These are phyloP conservation scores for Callyntrura guangdongensis DNA, from an alignment of 2,888 invertebrate species.

Conservation along the genomic window DNA sequence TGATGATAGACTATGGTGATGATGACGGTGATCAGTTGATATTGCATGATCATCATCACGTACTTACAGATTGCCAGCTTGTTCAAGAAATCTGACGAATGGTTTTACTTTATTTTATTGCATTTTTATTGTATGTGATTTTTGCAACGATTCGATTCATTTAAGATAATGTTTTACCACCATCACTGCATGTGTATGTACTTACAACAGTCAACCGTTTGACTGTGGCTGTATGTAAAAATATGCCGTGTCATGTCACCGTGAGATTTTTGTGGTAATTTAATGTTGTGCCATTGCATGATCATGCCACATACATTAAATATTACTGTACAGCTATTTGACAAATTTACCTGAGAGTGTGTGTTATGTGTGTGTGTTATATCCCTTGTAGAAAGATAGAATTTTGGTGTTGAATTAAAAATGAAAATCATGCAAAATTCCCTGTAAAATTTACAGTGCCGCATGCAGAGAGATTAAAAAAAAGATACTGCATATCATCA, in stretches of 20 bases:
- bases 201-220: background rate
- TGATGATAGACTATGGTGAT: background rate
- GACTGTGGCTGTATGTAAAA: constrained; percentile 13
- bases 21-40: background rate
- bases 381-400: background rate
- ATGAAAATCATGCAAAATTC: constrained; percentile 12
- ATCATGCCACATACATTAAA: constrained; percentile 8
- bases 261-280: constrained; percentile 47
- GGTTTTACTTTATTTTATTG: constrained; percentile 26
- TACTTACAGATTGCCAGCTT: background rate
- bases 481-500: background rate
- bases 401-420: background rate
- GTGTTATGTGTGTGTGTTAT: background rate
- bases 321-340: background rate
- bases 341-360: background rate
- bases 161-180: constrained; percentile 18
- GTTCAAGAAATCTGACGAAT: background rate
- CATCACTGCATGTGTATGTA: background rate
- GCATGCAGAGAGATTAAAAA: background rate
- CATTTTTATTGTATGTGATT: constrained; percentile 16
- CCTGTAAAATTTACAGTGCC: background rate
- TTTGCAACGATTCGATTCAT: constrained; percentile 46
- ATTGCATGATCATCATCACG: constrained; percentile 27
- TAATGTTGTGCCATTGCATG: constrained; percentile 7
- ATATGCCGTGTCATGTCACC: constrained; percentile 45